A percentile compares a stretch with the other conserved stretches of the same genome.
Evolutionary conservation across 1,140 invertebrate species (phyloP).

Genomic region (Palaemon carinicauda): DNA sequence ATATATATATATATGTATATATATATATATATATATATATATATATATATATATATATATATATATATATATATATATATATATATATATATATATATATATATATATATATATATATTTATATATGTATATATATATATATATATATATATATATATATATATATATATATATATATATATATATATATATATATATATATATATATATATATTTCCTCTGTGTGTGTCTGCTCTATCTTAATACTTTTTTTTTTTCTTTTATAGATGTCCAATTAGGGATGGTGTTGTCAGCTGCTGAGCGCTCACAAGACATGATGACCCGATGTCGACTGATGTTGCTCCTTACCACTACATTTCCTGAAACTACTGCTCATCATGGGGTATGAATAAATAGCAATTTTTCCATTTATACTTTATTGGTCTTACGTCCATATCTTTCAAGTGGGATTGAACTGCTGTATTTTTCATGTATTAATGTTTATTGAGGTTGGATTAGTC

Average conservation of each 20-base stretch:
- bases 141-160: too few species aligned
- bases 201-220: too few species aligned
- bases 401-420: neutral
- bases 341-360: conserved; percentile 83
- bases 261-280: conserved; percentile 43
- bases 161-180: too few species aligned
- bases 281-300: conserved; percentile 80
- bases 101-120: too few species aligned
- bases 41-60: too few species aligned
- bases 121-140: too few species aligned
- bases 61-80: too few species aligned
- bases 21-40: too few species aligned
- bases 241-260: neutral
- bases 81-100: too few species aligned
- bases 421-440: neutral
- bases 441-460: too few species aligned
- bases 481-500: neutral
- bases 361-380: conserved; percentile 78
- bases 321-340: conserved; percentile 82
- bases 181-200: too few species aligned
- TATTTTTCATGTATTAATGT: neutral
- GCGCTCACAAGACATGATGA: conserved; percentile 85
- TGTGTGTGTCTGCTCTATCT: neutral
- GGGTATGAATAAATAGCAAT: conserved; percentile 67
- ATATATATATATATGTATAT: too few species aligned